A percentile compares a stretch with the other conserved stretches of the same genome.
Evolutionary conservation across 2,113 vertebrate species (phyloP).

Genomic region (Panurus biarmicus): DNA sequence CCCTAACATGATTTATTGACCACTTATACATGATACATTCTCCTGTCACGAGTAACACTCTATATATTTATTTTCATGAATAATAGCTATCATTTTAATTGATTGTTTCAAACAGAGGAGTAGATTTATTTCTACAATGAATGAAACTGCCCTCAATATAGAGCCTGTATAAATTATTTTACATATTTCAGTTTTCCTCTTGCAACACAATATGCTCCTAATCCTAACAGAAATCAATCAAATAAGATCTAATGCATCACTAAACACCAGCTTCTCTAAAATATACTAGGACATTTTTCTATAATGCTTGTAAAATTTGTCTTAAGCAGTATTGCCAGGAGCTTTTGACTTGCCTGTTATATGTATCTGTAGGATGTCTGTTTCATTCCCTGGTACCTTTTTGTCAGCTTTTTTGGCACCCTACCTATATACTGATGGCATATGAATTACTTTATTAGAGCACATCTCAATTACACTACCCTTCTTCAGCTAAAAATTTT

Average conservation of each 20-base stretch:
- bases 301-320: constrained; percentile 51
- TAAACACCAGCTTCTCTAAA: constrained; percentile 24
- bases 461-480: not conserved
- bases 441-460: not conserved
- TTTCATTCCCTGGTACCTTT: not conserved
- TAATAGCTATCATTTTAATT: constrained; percentile 68
- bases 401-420: constrained; percentile 33
- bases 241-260: constrained; percentile 49
- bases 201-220: constrained; percentile 41
- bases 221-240: constrained; percentile 72
- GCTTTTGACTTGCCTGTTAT: constrained; percentile 30
- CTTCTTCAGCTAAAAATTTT: not conserved
- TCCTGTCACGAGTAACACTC: constrained; percentile 57
- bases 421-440: not conserved
- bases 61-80: constrained; percentile 70
- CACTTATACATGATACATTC: constrained; percentile 67
- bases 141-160: constrained; percentile 61
- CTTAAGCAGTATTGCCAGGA: constrained; percentile 50
- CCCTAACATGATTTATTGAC: constrained; percentile 66
- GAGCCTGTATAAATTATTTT: constrained; percentile 66
- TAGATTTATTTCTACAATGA: constrained; percentile 70
- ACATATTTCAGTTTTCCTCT: constrained; percentile 43
- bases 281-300: constrained; percentile 20
- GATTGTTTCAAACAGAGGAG: constrained; percentile 63
- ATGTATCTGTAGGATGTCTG: not conserved